These are phyloP conservation scores for Argyresthia albistria DNA, from an alignment of 2,888 invertebrate species.

Conservation along the genomic window DNA sequence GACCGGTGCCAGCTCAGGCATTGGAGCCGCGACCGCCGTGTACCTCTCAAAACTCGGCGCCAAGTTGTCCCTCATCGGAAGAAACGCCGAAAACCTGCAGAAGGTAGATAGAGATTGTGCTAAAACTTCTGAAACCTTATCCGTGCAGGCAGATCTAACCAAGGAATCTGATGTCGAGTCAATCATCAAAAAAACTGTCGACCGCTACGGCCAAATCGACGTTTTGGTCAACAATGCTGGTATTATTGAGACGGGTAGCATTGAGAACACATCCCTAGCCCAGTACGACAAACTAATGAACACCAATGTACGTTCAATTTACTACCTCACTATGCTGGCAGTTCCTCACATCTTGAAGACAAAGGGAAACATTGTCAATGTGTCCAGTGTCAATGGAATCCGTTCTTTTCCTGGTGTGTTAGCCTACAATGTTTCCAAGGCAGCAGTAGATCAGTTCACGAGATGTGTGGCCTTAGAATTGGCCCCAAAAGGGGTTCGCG, in stretches of 20 bases:
- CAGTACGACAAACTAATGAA: conserved; percentile 94
- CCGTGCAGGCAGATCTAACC: conserved; percentile 79
- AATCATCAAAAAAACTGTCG: conserved; percentile 80
- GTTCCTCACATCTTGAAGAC: conserved; percentile 87
- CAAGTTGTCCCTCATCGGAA: conserved; percentile 78
- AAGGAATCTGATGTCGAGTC: conserved; percentile 81
- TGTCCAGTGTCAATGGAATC: conserved; percentile 94
- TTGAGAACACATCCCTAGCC: conserved; percentile 88
- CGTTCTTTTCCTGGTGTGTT: conserved; percentile 91
- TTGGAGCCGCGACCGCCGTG: conserved; percentile 86
- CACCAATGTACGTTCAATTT: conserved; percentile 87
- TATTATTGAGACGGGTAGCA: conserved; percentile 83
- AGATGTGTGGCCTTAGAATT: conserved; percentile 91
- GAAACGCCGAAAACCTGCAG: conserved; percentile 76
- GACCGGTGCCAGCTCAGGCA: conserved; percentile 89
- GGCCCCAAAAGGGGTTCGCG: conserved; percentile 86
- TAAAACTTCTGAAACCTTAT: conserved; percentile 55
- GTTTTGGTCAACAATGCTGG: conserved; percentile 95
- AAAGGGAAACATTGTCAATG: conserved; percentile 94
- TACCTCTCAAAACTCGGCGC: conserved; percentile 84
- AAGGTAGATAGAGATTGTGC: conserved; percentile 53
- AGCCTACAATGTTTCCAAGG: conserved; percentile 94
- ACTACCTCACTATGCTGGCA: conserved; percentile 88
- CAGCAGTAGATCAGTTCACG: conserved; percentile 96
- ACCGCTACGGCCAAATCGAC: conserved; percentile 83